Base-by-base conservation (phyloP, 2,797 vertebrate species). In the Brachymystax lenok region DNA sequence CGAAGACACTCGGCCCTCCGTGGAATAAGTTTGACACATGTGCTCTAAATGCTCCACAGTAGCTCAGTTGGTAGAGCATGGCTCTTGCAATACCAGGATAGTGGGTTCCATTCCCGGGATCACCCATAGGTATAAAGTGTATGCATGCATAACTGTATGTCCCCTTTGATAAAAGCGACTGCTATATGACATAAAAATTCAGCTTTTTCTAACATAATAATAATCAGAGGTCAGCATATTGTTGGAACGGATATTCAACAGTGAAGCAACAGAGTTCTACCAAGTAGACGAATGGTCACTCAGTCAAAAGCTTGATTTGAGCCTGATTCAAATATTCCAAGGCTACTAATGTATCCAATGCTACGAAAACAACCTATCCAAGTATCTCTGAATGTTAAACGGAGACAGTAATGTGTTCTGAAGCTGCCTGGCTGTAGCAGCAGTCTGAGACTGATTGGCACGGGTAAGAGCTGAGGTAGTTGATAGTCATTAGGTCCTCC, bases 401-500 rank as follows among this genome's bases (percentile, higher is more conserved):
- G 12, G 40, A 14, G 40, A 80, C 81, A 74, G 74, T 68, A 78
- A 84, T 2, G 64, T 71, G 30, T 69, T 69, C 67, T 69, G 67
- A 69, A 69, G 40, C 19, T 33, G 30, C 28, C 16, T 69, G 35
- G 46, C 16, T 17, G 67, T 19, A 17, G 30, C 16, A 40, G 30
- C 13, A 68, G 46, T 4, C 17, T 5, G 35, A 66, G 68, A 81
- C 75, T 5, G 17, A 54, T 78, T 71, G 50, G 46, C 46, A 1
- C 21, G 35, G 2, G 81, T 80, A 13, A 78, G 80, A 75, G 56
- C 70, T 73, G 71, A 30, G 50, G 40, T 10, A 40, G 66, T 74
- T 80, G 83, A 85, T 80, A 85, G 75, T 88, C 82, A 84, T 90
- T 85, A 86, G 71, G 75, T 72, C 68, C 82, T 85, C 75, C 10